These are phyloP conservation scores for Napeogenes sylphis DNA, from an alignment of 2,888 invertebrate genomes.

Conservation along the genomic window DNA sequence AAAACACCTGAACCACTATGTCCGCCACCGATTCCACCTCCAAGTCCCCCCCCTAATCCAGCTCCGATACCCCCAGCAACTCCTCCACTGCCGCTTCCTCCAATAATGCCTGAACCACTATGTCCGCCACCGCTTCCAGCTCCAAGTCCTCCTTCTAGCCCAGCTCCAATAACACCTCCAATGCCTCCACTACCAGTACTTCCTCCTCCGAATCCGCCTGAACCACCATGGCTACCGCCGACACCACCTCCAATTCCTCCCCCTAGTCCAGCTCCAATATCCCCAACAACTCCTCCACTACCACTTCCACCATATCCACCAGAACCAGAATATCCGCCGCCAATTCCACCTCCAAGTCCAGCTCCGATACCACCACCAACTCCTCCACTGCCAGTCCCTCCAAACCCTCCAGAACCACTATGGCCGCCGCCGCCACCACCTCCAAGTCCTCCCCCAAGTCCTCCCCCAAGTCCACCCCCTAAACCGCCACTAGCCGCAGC, in stretches of 20 bases:
- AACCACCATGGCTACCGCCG: neutral
- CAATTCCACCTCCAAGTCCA: neutral
- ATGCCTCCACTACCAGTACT: conserved; percentile 26
- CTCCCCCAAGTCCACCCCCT: conserved; percentile 22
- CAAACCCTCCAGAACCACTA: conserved; percentile 22
- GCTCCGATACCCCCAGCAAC: conserved; percentile 18
- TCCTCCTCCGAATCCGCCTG: conserved; percentile 24
- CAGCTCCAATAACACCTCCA: conserved; percentile 30
- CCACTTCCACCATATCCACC: conserved; percentile 26
- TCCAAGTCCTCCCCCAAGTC: neutral
- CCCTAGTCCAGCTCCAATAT: neutral
- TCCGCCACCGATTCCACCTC: conserved; percentile 25
- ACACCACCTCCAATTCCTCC: conserved; percentile 12
- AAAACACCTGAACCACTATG: conserved; percentile 16
- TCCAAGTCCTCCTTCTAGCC: conserved; percentile 31
- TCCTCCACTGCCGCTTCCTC: conserved; percentile 27
- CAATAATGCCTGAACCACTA: conserved; percentile 28
- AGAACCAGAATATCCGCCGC: neutral
- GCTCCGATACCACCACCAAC: conserved; percentile 10
- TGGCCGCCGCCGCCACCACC: neutral
- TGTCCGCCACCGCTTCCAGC: conserved; percentile 31
- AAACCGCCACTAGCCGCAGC: conserved; percentile 30
- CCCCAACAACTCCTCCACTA: conserved; percentile 19
- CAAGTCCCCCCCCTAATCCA: conserved; percentile 19
- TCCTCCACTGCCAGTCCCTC: conserved; percentile 31